Conservation (phyloP, 2,797 vertebrate genomes). For the Tenualosa thibaudeaui region DNA sequence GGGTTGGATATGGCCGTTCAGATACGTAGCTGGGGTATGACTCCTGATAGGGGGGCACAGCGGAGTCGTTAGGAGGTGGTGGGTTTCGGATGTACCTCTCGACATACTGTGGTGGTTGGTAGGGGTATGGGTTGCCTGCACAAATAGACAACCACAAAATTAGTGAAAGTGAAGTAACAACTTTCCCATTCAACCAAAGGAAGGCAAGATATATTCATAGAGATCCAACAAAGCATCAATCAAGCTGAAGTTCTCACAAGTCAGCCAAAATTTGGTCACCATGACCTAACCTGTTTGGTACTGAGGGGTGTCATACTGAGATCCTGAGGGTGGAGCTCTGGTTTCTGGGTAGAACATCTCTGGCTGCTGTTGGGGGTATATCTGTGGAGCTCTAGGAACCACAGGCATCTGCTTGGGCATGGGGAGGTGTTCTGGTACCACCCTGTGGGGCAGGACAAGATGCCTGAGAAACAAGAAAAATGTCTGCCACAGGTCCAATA, state of each 20-base stretch:
- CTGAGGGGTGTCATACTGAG: conserved; percentile 85
- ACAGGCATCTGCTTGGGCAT: conserved; percentile 87
- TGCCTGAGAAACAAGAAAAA: too few species aligned
- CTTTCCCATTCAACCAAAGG: too few species aligned
- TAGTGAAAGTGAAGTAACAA: neutral
- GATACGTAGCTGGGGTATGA: conserved; percentile 82
- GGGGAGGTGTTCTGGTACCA: conserved; percentile 81
- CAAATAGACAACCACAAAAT: neutral
- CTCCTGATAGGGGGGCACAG: conserved; percentile 84
- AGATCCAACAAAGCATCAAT: neutral
- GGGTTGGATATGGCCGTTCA: conserved; percentile 83
- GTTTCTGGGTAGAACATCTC: conserved; percentile 90
- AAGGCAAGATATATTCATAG: neutral
- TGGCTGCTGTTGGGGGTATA: conserved; percentile 84
- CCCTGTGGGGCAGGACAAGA: conserved; percentile 73
- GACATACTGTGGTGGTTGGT: conserved; percentile 82
- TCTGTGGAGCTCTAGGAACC: conserved; percentile 83
- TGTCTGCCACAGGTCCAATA: neutral
- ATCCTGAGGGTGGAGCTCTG: conserved; percentile 79
- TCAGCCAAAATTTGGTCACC: neutral
- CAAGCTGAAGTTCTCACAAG: neutral
- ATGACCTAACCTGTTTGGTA: conserved; percentile 82
- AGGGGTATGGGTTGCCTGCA: conserved; percentile 86
- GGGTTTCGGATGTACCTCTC: conserved; percentile 88
- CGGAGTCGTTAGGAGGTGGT: conserved; percentile 79